A percentile compares a stretch with the other conserved stretches of the same genome.
Conservation (phyloP, 2,113 vertebrate genomes). For the Caranx melampygus region DNA sequence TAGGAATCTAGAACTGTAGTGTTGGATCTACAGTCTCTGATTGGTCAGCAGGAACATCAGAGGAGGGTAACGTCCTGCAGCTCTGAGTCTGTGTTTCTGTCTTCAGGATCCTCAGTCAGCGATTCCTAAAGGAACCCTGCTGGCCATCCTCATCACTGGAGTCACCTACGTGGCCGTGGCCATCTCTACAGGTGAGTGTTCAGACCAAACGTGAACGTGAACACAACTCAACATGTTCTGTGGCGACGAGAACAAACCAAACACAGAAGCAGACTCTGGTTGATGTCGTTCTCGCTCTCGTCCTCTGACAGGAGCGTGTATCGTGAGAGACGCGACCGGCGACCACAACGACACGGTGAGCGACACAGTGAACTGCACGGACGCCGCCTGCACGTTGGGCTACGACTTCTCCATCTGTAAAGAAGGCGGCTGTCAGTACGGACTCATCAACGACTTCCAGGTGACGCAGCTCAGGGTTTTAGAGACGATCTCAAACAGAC, state of each 20-base stretch:
- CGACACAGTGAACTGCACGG: constrained; percentile 89
- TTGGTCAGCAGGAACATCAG: not conserved
- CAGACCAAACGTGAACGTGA: too few species aligned
- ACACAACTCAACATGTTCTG: too few species aligned
- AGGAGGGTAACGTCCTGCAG: too few species aligned
- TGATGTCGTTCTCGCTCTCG: constrained; percentile 15
- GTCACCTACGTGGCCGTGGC: constrained; percentile 91
- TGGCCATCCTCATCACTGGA: constrained; percentile 97
- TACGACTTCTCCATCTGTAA: constrained; percentile 95
- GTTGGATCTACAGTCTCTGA: not conserved
- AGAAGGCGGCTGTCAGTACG: constrained; percentile 86
- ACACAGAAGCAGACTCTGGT: too few species aligned
- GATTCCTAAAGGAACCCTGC: constrained; percentile 96
- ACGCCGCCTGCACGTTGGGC: constrained; percentile 93
- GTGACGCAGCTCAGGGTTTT: constrained; percentile 45
- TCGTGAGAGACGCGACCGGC: constrained; percentile 94
- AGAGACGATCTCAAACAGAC: too few species aligned
- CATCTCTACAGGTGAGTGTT: constrained; percentile 88
- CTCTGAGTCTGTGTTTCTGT: not conserved
- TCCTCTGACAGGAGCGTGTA: constrained; percentile 87
- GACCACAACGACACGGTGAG: constrained; percentile 89
- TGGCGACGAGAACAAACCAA: too few species aligned
- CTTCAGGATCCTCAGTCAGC: constrained; percentile 94
- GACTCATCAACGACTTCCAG: constrained; percentile 95
- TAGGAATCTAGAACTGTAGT: too few species aligned